Evolutionary conservation across 2,888 invertebrate species (phyloP).

Genomic region (Aphelenchoides bicaudatus): DNA sequence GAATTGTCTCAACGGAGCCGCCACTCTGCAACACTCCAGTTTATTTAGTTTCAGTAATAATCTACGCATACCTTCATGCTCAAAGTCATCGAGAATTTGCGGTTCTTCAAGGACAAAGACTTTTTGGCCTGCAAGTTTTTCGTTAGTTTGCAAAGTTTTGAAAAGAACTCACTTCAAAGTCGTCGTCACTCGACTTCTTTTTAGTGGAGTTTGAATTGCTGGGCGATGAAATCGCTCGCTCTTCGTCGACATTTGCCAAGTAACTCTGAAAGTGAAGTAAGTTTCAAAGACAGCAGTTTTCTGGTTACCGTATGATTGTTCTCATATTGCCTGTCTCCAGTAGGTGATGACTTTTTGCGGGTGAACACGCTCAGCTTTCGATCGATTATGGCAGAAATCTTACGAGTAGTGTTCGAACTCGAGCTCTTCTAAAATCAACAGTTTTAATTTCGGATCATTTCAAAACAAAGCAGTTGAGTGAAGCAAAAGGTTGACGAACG

Average conservation of each 20-base stretch:
- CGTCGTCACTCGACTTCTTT: conserved; percentile 54
- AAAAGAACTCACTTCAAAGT: conserved; percentile 39
- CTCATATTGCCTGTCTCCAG: conserved; percentile 33
- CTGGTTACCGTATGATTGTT: conserved; percentile 31
- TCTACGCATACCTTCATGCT: conserved; percentile 40
- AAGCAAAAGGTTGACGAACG: neutral
- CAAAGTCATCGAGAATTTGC: conserved; percentile 52
- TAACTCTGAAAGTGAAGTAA: conserved; percentile 13
- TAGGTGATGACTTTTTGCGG: conserved; percentile 43
- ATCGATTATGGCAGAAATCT: conserved; percentile 60
- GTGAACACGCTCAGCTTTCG: conserved; percentile 58
- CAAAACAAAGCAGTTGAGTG: neutral
- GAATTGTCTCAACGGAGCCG: conserved; percentile 76
- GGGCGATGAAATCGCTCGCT: conserved; percentile 31
- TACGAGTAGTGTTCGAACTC: conserved; percentile 57
- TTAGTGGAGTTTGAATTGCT: conserved; percentile 37
- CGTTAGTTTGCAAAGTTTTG: too few relatives aligned
- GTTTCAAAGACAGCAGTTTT: neutral
- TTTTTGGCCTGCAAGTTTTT: conserved; percentile 43
- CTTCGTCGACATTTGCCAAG: conserved; percentile 18
- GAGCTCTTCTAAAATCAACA: conserved; percentile 57
- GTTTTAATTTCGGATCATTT: too few relatives aligned
- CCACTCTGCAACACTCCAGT: conserved; percentile 65
- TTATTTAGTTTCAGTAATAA: conserved; percentile 12
- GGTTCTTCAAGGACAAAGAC: conserved; percentile 42